Conservation (phyloP, 1,140 invertebrate species). For the Scaptomyza pallida region DNA sequence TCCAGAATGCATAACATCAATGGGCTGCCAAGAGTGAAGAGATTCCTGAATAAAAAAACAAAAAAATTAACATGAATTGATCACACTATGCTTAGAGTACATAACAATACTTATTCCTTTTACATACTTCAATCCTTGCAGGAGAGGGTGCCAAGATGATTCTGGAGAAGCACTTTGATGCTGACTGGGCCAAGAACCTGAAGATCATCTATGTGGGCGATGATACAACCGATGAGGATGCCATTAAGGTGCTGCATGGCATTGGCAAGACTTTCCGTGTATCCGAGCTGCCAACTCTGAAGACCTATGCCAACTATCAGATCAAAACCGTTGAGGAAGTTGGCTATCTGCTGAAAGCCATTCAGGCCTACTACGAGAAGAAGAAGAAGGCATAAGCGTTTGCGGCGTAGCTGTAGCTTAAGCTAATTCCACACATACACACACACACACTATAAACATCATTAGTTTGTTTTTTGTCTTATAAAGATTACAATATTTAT, state of each 20-base stretch:
- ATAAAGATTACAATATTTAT: slow-evolving; percentile 36
- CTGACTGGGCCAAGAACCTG: slow-evolving; percentile 95
- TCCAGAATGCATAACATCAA: slow-evolving; percentile 16
- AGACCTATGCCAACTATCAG: slow-evolving; percentile 93
- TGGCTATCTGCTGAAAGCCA: slow-evolving; percentile 93
- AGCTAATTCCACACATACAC: slow-evolving; percentile 70
- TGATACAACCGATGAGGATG: slow-evolving; percentile 95
- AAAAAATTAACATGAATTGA: neutral
- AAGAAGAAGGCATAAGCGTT: slow-evolving; percentile 78
- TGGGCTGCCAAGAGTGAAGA: neutral
- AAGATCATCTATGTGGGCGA: slow-evolving; percentile 95
- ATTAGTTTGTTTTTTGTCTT: slow-evolving; percentile 33
- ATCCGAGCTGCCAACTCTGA: slow-evolving; percentile 91
- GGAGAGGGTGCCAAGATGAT: slow-evolving; percentile 95
- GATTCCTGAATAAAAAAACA: too few relatives aligned
- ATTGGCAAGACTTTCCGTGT: slow-evolving; percentile 96
- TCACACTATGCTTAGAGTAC: neutral
- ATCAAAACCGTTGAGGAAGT: slow-evolving; percentile 94
- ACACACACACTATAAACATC: too few relatives aligned
- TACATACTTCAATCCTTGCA: slow-evolving; percentile 51
- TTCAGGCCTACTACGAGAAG: slow-evolving; percentile 86
- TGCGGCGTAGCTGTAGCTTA: slow-evolving; percentile 56
- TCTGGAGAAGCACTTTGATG: slow-evolving; percentile 93
- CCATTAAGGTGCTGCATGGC: slow-evolving; percentile 93
- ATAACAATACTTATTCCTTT: neutral